phyloP scores from a whole-genome alignment of 2,113 vertebrate species.

The Tragelaphus buxtoni region DNA sequence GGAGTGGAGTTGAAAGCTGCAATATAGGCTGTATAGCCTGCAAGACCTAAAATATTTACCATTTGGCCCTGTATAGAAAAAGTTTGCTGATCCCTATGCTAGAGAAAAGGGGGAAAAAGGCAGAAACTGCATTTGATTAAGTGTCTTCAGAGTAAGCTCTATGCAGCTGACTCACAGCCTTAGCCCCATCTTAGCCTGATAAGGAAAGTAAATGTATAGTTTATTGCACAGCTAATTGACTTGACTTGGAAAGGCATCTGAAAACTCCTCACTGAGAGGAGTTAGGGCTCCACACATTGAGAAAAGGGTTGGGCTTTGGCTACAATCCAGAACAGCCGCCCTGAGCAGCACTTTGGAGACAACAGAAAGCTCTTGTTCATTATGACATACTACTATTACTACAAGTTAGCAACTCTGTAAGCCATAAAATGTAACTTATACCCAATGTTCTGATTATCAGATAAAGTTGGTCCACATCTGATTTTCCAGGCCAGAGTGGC shows the following conservation, averaged over 20 bases:
- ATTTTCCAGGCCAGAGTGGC: conserved; percentile 95
- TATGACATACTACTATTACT: neutral
- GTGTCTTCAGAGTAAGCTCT: neutral
- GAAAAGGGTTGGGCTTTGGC: neutral
- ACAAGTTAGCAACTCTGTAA: neutral
- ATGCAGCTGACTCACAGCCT: neutral
- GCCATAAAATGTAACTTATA: conserved; percentile 65
- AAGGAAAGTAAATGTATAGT: neutral
- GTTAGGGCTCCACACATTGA: neutral
- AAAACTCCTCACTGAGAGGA: neutral
- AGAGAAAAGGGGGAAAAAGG: neutral
- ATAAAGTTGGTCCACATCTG: conserved; percentile 95
- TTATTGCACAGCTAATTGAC: neutral
- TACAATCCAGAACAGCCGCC: neutral
- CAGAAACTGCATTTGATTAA: neutral
- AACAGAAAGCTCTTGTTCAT: neutral
- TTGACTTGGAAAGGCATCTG: neutral
- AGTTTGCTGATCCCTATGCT: neutral
- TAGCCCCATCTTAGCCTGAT: neutral
- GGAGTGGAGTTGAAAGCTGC: neutral
- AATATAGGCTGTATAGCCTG: neutral
- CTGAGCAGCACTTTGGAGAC: neutral
- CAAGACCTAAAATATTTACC: neutral
- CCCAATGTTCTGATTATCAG: conserved; percentile 93
- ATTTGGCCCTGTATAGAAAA: neutral